A percentile compares a stretch with the other conserved stretches of the same genome.
These are phyloP conservation scores for Callosobruchus maculatus DNA, from an alignment of 2,888 invertebrate genomes.

Conservation along the genomic window DNA sequence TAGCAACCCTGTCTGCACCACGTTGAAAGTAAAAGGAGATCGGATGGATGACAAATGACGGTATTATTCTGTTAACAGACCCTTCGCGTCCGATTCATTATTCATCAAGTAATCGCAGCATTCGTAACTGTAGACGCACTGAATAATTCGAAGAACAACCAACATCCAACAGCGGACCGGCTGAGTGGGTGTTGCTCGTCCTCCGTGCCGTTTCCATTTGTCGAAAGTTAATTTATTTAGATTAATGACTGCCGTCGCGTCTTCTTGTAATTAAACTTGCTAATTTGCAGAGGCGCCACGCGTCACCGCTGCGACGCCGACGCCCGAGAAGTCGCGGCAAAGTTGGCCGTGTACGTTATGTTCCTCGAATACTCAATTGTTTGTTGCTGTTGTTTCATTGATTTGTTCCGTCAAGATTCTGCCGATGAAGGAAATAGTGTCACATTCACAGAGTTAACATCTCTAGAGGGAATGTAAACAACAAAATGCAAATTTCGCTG, in stretches of 20 bases:
- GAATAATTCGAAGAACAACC: not conserved
- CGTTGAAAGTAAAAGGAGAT: not conserved
- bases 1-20: no score
- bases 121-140: not conserved
- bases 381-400: not conserved
- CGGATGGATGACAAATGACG: not conserved
- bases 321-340: not conserved
- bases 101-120: not conserved
- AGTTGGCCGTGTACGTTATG: not conserved
- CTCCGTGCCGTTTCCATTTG: not conserved
- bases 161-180: not conserved
- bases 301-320: not conserved
- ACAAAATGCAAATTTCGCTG: no score
- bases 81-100: not conserved
- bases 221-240: not conserved
- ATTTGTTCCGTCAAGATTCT: no score
- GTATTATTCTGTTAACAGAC: not conserved
- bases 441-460: no score
- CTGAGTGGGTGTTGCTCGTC: not conserved
- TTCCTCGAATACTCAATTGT: not conserved
- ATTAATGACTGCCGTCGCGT: not conserved
- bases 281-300: not conserved
- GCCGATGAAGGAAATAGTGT: no score
- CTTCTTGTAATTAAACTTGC: not conserved
- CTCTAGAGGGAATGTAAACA: no score